Evolutionary conservation across 2,113 vertebrate species (phyloP).

Genomic region (Poeciliopsis prolifica): DNA sequence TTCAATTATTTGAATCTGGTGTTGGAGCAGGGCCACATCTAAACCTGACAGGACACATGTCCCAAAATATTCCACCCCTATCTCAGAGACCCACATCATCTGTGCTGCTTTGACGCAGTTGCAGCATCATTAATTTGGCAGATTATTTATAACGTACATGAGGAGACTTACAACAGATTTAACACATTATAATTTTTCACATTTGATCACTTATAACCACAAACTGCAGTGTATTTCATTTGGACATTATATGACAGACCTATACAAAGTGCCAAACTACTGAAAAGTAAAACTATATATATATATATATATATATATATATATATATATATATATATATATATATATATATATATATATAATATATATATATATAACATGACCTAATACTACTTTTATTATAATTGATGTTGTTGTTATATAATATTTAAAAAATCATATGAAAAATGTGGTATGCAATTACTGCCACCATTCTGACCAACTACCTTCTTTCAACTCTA

Average conservation of each 20-base stretch:
- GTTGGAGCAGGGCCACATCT: not conserved
- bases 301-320: not conserved
- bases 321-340: not conserved
- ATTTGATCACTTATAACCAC: not conserved
- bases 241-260: not conserved
- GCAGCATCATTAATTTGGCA: constrained; percentile 13
- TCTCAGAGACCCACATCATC: constrained; percentile 55
- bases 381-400: not conserved
- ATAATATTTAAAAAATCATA: not conserved
- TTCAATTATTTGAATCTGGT: not conserved
- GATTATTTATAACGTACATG: not conserved
- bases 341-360: not conserved
- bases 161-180: not conserved
- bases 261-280: not conserved
- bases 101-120: constrained; percentile 35
- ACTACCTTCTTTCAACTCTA: no score
- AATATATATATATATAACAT: not conserved
- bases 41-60: not conserved
- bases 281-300: not conserved
- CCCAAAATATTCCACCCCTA: not conserved
- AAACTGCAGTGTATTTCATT: not conserved
- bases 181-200: not conserved
- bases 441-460: not conserved
- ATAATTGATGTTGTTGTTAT: not conserved
- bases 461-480: not conserved